Evolutionary conservation across 2,113 vertebrate genomes (phyloP).

Genomic region (Anas platyrhynchos): DNA sequence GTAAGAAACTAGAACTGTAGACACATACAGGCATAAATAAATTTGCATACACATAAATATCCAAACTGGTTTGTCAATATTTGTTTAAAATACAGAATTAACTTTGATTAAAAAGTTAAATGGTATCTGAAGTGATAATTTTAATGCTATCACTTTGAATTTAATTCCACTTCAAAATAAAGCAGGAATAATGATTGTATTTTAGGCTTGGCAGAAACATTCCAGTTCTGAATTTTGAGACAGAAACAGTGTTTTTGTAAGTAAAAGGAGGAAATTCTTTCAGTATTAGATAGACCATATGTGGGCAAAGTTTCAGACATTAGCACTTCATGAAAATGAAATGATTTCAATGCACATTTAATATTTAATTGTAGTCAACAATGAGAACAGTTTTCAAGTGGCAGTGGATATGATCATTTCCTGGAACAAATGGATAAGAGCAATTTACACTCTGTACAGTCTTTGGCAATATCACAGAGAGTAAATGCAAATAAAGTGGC

Average conservation of each 20-base stretch:
- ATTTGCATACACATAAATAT: background rate
- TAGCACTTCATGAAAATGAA: conserved; percentile 25
- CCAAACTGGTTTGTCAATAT: background rate
- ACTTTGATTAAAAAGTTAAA: background rate
- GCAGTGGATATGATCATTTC: conserved; percentile 60
- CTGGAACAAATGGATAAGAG: conserved; percentile 62
- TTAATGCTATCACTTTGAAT: background rate
- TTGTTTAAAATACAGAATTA: background rate
- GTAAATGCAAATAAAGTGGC: conserved; percentile 51
- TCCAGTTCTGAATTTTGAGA: background rate
- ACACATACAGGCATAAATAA: background rate
- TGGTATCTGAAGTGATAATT: background rate
- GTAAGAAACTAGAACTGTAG: background rate
- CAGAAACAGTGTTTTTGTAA: background rate
- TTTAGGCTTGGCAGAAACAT: background rate
- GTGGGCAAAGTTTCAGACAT: background rate
- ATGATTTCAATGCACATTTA: conserved; percentile 51
- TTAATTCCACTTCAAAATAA: background rate
- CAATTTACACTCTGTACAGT: conserved; percentile 49
- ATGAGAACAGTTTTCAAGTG: conserved; percentile 58
- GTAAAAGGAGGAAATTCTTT: background rate
- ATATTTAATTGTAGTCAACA: conserved; percentile 38
- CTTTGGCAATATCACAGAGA: conserved; percentile 56
- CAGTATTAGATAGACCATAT: background rate
- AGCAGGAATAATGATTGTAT: background rate